A percentile compares a stretch with the other conserved stretches of the same genome.
Evolutionary conservation across 2,113 vertebrate genomes (phyloP).

Genomic region (Aptenodytes patagonicus): DNA sequence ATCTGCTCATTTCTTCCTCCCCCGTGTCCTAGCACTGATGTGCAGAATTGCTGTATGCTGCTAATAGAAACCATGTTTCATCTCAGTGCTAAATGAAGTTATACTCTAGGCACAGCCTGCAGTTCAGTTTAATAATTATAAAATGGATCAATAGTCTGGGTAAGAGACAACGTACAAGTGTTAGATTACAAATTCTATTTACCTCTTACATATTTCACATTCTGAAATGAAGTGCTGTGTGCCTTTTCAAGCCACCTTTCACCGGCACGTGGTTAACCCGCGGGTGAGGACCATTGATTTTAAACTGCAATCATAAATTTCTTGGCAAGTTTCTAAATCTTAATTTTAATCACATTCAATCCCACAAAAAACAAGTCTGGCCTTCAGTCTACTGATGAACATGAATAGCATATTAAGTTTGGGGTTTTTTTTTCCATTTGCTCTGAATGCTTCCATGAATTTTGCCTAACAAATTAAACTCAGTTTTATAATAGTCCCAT

Average conservation of each 20-base stretch:
- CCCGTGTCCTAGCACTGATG: neutral
- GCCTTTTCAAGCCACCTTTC: neutral
- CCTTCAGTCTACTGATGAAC: neutral
- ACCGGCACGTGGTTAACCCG: fast-evolving
- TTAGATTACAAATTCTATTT: neutral
- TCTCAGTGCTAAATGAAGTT: neutral
- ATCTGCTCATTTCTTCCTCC: neutral
- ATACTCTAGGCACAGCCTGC: neutral
- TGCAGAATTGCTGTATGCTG: neutral
- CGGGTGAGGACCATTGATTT: neutral
- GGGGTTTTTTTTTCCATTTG: neutral
- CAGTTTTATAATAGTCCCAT: neutral
- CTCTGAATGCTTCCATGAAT: neutral
- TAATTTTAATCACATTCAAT: neutral
- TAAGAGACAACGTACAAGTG: neutral
- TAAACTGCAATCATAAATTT: neutral
- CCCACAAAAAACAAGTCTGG: neutral
- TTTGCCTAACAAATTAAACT: neutral
- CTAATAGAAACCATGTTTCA: neutral
- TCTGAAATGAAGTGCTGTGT: neutral
- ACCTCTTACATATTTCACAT: neutral
- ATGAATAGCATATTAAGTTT: neutral
- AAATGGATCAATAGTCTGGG: neutral
- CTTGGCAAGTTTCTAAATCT: neutral
- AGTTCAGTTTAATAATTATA: neutral